Evolutionary conservation across 1,140 invertebrate species (phyloP).

Genomic region (Leucophenga varia): DNA sequence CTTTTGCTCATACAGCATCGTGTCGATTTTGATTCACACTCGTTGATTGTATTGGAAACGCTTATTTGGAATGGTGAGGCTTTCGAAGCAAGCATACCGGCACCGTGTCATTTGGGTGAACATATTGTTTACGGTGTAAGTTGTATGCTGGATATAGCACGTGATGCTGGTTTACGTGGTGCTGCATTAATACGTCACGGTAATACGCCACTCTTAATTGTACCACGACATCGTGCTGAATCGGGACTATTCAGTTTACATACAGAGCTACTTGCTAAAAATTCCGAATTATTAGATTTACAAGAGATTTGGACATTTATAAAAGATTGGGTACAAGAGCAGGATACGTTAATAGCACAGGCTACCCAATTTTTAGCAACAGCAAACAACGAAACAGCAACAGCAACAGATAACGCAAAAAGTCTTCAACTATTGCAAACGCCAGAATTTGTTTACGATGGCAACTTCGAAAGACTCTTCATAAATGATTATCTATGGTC

Average conservation of each 20-base stretch:
- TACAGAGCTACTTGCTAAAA: conserved; percentile 32
- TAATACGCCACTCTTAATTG: conserved; percentile 43
- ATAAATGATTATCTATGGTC: conserved; percentile 37
- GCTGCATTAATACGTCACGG: conserved; percentile 34
- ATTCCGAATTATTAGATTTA: conserved; percentile 43
- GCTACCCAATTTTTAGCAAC: conserved; percentile 7
- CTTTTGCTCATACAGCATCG: conserved; percentile 59
- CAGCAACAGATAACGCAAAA: conserved; percentile 9
- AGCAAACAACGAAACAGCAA: neutral
- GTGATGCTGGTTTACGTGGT: conserved; percentile 40
- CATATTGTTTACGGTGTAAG: conserved; percentile 37
- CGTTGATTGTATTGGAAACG: conserved; percentile 55
- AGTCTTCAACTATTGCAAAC: conserved; percentile 18
- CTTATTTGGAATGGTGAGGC: conserved; percentile 58
- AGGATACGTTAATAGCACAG: conserved; percentile 30
- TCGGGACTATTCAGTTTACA: conserved; percentile 43
- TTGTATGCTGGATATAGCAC: conserved; percentile 55
- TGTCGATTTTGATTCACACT: conserved; percentile 54
- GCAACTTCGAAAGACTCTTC: conserved; percentile 25
- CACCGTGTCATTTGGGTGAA: conserved; percentile 49
- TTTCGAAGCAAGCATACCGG: conserved; percentile 57
- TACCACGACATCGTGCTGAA: conserved; percentile 38
- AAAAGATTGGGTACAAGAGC: conserved; percentile 32
- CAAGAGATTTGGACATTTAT: conserved; percentile 48
- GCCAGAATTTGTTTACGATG: conserved; percentile 23